phyloP scores from a whole-genome alignment of 2,113 vertebrate species.

The Pluvialis apricaria region DNA sequence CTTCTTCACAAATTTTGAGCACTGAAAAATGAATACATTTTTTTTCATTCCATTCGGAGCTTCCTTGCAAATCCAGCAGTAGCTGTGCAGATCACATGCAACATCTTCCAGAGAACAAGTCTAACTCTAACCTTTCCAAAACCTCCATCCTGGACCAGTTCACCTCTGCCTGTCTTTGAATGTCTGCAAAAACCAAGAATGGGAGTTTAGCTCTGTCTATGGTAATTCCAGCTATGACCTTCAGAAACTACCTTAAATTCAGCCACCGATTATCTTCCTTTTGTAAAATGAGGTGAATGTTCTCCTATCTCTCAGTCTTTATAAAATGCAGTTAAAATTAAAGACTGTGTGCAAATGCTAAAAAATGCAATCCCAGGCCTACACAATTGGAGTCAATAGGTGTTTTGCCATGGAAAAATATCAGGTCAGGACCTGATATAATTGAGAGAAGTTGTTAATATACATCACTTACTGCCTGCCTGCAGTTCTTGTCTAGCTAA shows the following conservation, averaged over 20 bases:
- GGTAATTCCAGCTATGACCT: background rate
- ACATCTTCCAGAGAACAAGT: background rate
- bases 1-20: background rate
- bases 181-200: background rate
- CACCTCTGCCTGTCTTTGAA: background rate
- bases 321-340: slow-evolving; percentile 17
- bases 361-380: background rate
- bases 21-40: fast-evolving
- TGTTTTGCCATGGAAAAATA: slow-evolving; percentile 42
- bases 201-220: background rate
- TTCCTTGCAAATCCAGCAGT: background rate
- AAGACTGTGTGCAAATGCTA: background rate
- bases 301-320: background rate
- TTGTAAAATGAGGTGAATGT: background rate
- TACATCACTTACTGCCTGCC: slow-evolving; percentile 36
- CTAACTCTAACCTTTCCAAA: background rate
- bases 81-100: background rate
- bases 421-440: slow-evolving; percentile 43
- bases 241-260: background rate
- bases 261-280: background rate
- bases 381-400: background rate
- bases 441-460: slow-evolving; percentile 65
- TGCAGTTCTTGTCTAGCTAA: slow-evolving; percentile 52
- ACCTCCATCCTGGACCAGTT: background rate
- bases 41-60: fast-evolving